phyloP scores from a whole-genome alignment of 2,888 invertebrate species.

The Aleiodes alternator region DNA sequence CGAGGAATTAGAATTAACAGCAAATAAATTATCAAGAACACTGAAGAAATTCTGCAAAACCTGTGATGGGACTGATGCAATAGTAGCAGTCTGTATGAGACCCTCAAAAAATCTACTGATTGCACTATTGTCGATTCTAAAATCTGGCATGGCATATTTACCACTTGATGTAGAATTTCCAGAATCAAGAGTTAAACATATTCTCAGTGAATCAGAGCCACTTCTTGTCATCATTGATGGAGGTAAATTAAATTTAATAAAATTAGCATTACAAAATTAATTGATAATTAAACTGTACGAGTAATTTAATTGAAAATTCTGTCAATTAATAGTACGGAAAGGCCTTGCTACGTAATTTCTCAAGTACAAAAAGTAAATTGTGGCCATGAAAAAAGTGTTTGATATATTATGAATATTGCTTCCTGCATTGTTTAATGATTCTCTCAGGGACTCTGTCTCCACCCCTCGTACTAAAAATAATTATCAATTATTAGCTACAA shows the following conservation, averaged over 20 bases:
- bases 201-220: slow-evolving; percentile 85
- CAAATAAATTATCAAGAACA: slow-evolving; percentile 79
- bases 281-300: neutral
- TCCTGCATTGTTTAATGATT: slow-evolving; percentile 17
- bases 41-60: slow-evolving; percentile 75
- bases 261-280: neutral
- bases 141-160: slow-evolving; percentile 89
- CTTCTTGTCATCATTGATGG: slow-evolving; percentile 83
- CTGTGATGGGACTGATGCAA: slow-evolving; percentile 80
- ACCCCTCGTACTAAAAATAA: slow-evolving; percentile 1
- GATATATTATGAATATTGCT: slow-evolving; percentile 12
- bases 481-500: neutral
- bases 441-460: slow-evolving; percentile 4
- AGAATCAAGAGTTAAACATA: slow-evolving; percentile 84
- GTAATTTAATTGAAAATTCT: neutral
- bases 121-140: slow-evolving; percentile 85
- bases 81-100: slow-evolving; percentile 87
- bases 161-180: slow-evolving; percentile 88
- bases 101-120: slow-evolving; percentile 84
- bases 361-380: neutral
- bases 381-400: neutral
- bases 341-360: slow-evolving; percentile 27
- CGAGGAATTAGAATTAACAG: slow-evolving; percentile 77
- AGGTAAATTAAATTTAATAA: slow-evolving; percentile 72
- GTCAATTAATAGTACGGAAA: neutral